phyloP scores from a whole-genome alignment of 2,888 invertebrate species.

The Cheilosia vernalis region DNA sequence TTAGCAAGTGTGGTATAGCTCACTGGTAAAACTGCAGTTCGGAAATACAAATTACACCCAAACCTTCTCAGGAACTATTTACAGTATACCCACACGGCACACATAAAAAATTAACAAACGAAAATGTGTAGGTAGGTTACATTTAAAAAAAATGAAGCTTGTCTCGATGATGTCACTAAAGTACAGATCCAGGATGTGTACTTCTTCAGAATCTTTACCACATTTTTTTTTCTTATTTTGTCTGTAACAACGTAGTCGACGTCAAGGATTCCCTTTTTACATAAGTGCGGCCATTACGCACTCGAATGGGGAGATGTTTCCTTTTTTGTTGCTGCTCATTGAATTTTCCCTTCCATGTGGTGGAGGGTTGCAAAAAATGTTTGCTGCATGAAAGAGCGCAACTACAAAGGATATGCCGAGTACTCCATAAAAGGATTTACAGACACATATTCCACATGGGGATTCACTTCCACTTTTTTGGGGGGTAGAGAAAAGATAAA shows the following conservation, averaged over 20 bases:
- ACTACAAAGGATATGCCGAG: conserved; percentile 65
- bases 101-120: not conserved
- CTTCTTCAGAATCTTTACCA: conserved; percentile 37
- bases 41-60: conserved; percentile 15
- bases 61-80: not conserved
- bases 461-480: conserved; percentile 21
- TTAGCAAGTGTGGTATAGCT: no score
- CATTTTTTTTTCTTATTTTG: not conserved
- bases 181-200: conserved; percentile 41
- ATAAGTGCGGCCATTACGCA: conserved; percentile 72
- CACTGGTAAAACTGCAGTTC: not conserved
- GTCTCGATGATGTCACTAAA: conserved; percentile 50
- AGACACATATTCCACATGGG: conserved; percentile 71
- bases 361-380: conserved; percentile 60
- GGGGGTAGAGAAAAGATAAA: conserved; percentile 9
- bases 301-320: conserved; percentile 62
- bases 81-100: not conserved
- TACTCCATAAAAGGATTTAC: conserved; percentile 71
- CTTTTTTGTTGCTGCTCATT: conserved; percentile 35
- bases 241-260: conserved; percentile 49
- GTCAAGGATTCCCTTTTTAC: conserved; percentile 62
- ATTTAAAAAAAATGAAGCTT: not conserved
- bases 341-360: conserved; percentile 50
- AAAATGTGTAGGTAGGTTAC: not conserved
- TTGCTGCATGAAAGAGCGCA: conserved; percentile 65